Evolutionary conservation across 1,140 invertebrate species (phyloP), one percentile per base, ranked within the genome.

Genomic region (Tetragonula clypearis): DNA sequence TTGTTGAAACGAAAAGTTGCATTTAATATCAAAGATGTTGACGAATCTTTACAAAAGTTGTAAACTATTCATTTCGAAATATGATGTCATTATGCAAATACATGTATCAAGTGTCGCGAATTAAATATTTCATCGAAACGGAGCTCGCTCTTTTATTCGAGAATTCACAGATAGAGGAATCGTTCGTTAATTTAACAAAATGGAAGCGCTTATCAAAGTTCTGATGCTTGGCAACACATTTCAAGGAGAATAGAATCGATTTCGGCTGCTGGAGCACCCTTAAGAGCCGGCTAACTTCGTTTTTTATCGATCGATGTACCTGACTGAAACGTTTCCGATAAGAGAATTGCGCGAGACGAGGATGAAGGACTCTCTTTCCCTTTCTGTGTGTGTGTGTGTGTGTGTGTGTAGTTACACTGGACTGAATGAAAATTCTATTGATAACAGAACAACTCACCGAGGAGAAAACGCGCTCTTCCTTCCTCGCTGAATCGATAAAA

Each of bases 361-460:
- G 35, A 65, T 65, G 66, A 85, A 58, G 84, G 15, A 80, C 60
- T 69, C 79, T 58, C 60, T 49, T 8, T 8, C 41, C 8, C 41
- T 49, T 8, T 49, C 41, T 49, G 2, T 35, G 35, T 35, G 35
- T 35, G 35, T 35, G 35, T 35, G 35, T 35, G 35, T 35, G 35
- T 35, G 35, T 35, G 35, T 35, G 72, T n/a, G 58, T 72, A n/a
- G 73, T 86, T 81, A 82, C 72, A 79, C 69, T 19, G 19, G 56
- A 17, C 15, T 69, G 26, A 75, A 77, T 83, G 80, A 77, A 68
- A 75, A 86, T 86, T 76, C 76, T 35, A 86, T 86, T 82, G 85
- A 82, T 82, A 86, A 83, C 30, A 76, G 79, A 82, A 74, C 68
- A 30, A 68, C 62, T 83, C 69, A 35, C 23, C n/a, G 73, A 86